Percentiles rank a stretch among this genome's conserved stretches.
These are phyloP conservation scores for Salvelinus namaycush DNA, from an alignment of 2,113 vertebrate species.

Conservation along the genomic window DNA sequence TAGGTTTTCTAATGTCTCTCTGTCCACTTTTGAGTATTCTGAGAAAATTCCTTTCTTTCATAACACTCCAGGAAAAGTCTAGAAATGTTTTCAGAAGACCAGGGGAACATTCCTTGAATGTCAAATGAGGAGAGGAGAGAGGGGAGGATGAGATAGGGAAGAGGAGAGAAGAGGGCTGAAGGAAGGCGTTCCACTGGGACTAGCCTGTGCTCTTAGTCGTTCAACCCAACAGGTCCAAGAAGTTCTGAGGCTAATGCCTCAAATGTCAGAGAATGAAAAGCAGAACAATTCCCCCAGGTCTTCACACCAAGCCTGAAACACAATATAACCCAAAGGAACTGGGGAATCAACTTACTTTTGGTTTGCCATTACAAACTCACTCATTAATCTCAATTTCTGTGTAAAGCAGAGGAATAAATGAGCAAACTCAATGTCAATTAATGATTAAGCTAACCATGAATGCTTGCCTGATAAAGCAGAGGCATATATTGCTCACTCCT, in stretches of 20 bases:
- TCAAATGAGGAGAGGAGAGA: conserved; percentile 11
- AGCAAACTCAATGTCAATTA: background rate
- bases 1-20: too few relatives aligned
- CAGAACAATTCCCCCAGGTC: background rate
- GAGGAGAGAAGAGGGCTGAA: background rate
- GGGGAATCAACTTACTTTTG: background rate
- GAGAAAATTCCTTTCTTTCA: background rate
- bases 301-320: conserved; percentile 37
- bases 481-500: background rate
- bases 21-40: too few relatives aligned
- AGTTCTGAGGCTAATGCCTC: background rate
- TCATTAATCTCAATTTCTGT: background rate
- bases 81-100: conserved; percentile 4
- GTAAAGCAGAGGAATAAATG: background rate
- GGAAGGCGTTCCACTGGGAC: conserved; percentile 33
- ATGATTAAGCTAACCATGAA: background rate
- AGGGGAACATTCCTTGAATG: background rate
- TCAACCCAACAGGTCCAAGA: conserved; percentile 29
- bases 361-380: background rate
- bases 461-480: background rate
- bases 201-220: conserved; percentile 27
- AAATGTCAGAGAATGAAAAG: background rate
- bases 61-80: background rate
- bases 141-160: conserved; percentile 27
- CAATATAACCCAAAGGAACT: conserved; percentile 38